Conservation (phyloP, 1,140 invertebrate genomes). For the Zaprionus davidi region DNA sequence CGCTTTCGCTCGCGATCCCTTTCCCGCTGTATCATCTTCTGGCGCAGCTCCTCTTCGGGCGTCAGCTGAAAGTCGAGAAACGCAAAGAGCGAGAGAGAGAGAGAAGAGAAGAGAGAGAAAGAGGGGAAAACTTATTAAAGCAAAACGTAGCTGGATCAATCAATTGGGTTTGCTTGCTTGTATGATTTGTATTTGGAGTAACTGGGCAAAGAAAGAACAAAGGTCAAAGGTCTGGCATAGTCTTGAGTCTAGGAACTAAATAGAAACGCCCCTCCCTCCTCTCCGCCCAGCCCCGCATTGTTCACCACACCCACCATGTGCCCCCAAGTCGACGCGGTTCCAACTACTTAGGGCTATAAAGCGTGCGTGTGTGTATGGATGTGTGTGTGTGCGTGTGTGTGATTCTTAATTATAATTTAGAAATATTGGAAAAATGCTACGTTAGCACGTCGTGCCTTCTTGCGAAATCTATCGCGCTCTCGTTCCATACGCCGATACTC, state of each 20-base stretch:
- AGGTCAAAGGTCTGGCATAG: constrained; percentile 39
- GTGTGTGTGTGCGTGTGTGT: constrained; percentile 36
- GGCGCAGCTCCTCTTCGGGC: constrained; percentile 75
- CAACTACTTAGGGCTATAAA: constrained; percentile 48
- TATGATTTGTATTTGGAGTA: constrained; percentile 17
- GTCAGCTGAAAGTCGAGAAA: constrained; percentile 66
- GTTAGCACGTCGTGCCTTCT: constrained; percentile 82
- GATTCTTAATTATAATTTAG: constrained; percentile 46
- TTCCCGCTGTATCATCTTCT: constrained; percentile 80
- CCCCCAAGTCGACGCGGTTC: constrained; percentile 32
- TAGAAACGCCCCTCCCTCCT: not conserved
- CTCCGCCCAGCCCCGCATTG: constrained; percentile 11
- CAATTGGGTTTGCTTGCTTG: constrained; percentile 50
- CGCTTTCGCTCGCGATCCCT: constrained; percentile 78
- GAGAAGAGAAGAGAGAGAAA: constrained; percentile 15
- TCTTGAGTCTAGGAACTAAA: constrained; percentile 17
- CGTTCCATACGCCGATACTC: constrained; percentile 77
- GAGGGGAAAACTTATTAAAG: constrained; percentile 72
- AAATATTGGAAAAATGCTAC: constrained; percentile 82
- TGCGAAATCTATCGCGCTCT: constrained; percentile 76
- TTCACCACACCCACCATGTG: not conserved
- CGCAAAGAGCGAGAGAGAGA: not conserved
- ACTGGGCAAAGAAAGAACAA: constrained; percentile 26
- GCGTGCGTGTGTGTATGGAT: constrained; percentile 25
- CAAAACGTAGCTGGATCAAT: constrained; percentile 47